These are phyloP conservation scores for Leptopilina myrica DNA, from an alignment of 2,888 invertebrate genomes.

Conservation along the genomic window DNA sequence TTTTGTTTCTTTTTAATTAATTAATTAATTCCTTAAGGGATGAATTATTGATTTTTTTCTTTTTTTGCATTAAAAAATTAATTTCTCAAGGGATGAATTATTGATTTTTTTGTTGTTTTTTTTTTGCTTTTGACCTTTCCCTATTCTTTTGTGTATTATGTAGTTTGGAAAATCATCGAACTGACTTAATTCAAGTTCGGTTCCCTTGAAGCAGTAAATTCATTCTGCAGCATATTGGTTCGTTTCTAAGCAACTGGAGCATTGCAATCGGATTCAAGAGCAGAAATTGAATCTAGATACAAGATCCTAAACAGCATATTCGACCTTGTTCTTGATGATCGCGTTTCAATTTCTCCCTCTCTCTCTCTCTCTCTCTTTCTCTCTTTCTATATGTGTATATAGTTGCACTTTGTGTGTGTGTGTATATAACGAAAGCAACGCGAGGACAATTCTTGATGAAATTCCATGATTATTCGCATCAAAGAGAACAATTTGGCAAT, in stretches of 20 bases:
- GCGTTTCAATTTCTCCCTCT: background rate
- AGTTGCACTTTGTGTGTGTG: background rate
- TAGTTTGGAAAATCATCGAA: constrained; percentile 10
- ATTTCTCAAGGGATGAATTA: background rate
- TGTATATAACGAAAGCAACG: background rate
- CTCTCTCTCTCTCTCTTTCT: no score
- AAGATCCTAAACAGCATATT: constrained; percentile 15
- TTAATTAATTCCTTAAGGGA: no score
- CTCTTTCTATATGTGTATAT: no score
- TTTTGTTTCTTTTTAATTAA: no score
- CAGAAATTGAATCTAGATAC: constrained; percentile 28
- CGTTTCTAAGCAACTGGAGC: constrained; percentile 34
- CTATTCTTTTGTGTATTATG: background rate
- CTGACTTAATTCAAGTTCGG: constrained; percentile 23
- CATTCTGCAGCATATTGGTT: constrained; percentile 25
- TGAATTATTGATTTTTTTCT: no score
- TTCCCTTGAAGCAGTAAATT: constrained; percentile 29
- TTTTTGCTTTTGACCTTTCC: background rate
- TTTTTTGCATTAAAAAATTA: no score
- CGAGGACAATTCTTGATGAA: background rate
- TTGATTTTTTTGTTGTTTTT: background rate
- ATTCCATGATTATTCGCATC: background rate
- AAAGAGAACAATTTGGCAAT: background rate
- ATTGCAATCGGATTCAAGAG: constrained; percentile 30
- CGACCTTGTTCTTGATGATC: constrained; percentile 9